These are phyloP conservation scores for Typhlichthys eigenmanni DNA, from an alignment of 2,797 vertebrate species.

Conservation along the genomic window DNA sequence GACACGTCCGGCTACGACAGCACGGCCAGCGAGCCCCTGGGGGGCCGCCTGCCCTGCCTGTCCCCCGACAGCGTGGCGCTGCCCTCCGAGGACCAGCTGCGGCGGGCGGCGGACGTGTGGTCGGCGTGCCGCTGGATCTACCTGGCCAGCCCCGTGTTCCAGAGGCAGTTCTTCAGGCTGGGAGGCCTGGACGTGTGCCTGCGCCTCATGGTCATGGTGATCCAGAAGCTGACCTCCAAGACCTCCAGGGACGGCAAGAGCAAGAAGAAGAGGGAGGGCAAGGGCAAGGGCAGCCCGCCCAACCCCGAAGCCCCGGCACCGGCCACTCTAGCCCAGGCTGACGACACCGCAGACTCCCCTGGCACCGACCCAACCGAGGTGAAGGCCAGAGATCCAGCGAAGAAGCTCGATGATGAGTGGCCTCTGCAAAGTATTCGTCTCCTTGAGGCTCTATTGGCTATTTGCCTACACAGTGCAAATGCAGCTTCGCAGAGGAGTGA, in stretches of 20 bases:
- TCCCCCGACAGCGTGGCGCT: slow-evolving; percentile 86
- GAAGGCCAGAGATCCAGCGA: slow-evolving; percentile 63
- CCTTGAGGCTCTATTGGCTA: slow-evolving; percentile 90
- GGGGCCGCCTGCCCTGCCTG: slow-evolving; percentile 81
- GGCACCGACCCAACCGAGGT: slow-evolving; percentile 37
- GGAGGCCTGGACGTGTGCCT: slow-evolving; percentile 90
- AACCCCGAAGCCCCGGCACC: slow-evolving; percentile 47
- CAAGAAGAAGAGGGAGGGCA: slow-evolving; percentile 69
- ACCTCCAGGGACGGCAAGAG: slow-evolving; percentile 68
- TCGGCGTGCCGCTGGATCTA: slow-evolving; percentile 87
- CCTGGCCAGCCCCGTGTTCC: slow-evolving; percentile 85
- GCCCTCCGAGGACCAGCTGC: slow-evolving; percentile 85
- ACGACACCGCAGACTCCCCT: slow-evolving; percentile 33
- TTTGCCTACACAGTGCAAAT: slow-evolving; percentile 89
- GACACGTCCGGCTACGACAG: slow-evolving; percentile 96
- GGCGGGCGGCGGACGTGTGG: slow-evolving; percentile 91
- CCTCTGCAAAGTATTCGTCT: slow-evolving; percentile 87
- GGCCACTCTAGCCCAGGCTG: slow-evolving; percentile 3
- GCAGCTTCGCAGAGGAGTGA: slow-evolving; percentile 83
- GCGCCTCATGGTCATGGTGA: slow-evolving; percentile 87
- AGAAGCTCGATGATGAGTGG: slow-evolving; percentile 81
- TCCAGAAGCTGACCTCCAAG: slow-evolving; percentile 83
- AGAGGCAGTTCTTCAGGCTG: slow-evolving; percentile 89
- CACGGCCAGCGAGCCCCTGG: slow-evolving; percentile 89
- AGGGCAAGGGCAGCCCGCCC: slow-evolving; percentile 61